These are phyloP conservation scores for Meriones unguiculatus DNA, from an alignment of 2,113 vertebrate genomes.

Conservation along the genomic window DNA sequence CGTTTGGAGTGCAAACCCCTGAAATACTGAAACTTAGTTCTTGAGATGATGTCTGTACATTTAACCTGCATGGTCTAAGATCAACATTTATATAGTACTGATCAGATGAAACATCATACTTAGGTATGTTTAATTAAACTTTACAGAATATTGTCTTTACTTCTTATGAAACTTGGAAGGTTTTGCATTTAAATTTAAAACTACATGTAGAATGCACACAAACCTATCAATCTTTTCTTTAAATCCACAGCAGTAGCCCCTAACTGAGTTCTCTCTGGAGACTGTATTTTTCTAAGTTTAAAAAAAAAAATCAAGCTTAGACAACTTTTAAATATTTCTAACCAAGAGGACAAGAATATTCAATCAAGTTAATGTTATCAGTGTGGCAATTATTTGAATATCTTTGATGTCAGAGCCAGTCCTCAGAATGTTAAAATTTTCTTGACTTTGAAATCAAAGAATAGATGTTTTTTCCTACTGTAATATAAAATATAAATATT, in stretches of 20 bases:
- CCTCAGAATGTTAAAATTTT: constrained; percentile 73
- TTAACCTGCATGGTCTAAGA: background rate
- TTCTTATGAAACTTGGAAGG: constrained; percentile 47
- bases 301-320: constrained; percentile 71
- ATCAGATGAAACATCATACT: constrained; percentile 10
- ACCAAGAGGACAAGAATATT: constrained; percentile 60
- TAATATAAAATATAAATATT: constrained; percentile 77
- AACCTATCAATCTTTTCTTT: constrained; percentile 5
- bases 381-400: constrained; percentile 73
- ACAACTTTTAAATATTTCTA: constrained; percentile 67
- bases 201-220: constrained; percentile 56
- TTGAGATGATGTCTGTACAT: background rate
- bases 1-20: background rate
- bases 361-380: constrained; percentile 77
- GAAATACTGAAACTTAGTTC: constrained; percentile 29
- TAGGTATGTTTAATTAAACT: constrained; percentile 54
- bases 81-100: background rate
- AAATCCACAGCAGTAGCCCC: constrained; percentile 11
- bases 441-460: constrained; percentile 77
- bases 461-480: constrained; percentile 45
- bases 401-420: constrained; percentile 69
- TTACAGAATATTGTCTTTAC: constrained; percentile 31
- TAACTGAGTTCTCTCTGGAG: constrained; percentile 50
- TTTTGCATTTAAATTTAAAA: constrained; percentile 63
- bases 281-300: constrained; percentile 61